Evolutionary conservation across 2,888 invertebrate genomes (phyloP), one percentile per base, ranked within the genome.

Genomic region (Drosophila nigritarsus): DNA sequence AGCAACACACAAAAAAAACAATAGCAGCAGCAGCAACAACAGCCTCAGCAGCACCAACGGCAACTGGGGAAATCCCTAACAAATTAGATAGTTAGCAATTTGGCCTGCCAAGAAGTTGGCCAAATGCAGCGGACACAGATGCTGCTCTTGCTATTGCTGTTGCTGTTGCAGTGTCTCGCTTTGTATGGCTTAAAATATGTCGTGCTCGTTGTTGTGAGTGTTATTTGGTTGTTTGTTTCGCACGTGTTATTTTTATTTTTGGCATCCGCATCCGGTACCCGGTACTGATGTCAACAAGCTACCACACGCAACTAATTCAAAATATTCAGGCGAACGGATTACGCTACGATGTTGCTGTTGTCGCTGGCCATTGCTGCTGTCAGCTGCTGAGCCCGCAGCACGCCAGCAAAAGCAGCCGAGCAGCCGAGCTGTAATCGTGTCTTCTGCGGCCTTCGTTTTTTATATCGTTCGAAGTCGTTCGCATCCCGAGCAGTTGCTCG

Each of bases 291-390:
- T 88, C 91, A 91, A 91, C 90, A 90, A 90, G 82, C 90, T 91
- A 87, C 91, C 89, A 83, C 89, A 91, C 89, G 90, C 88, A 91
- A 91, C 91, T 91, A 91, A 91, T 88, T 88, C 84, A 90, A 90
- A 80, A 87, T 79, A 87, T 90, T 83, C 89, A 88, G 56, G 82
- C 83, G 85, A 89, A 91, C 88, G 90, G 91, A 91, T 91, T 91
- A 91, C 86, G 90, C 84, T 74, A 62, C 65, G 75, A 70, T 63
- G 63, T 59, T 55, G 67, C 54, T 54, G 72, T 66, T 71, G 70
- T 62, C 61, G 51, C 49, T 59, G 61, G 56, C 9, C 51, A 63
- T 54, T 50, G 64, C 61, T 45, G 63, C 69, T 55, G 56, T 36
- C 29, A 55, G 56, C 49, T 64, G 56, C 61, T 49, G 36, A 53